Percentiles rank a stretch among this genome's conserved stretches.
Conservation (phyloP, 2,888 invertebrate genomes). For the Sminthurides aquaticus region DNA sequence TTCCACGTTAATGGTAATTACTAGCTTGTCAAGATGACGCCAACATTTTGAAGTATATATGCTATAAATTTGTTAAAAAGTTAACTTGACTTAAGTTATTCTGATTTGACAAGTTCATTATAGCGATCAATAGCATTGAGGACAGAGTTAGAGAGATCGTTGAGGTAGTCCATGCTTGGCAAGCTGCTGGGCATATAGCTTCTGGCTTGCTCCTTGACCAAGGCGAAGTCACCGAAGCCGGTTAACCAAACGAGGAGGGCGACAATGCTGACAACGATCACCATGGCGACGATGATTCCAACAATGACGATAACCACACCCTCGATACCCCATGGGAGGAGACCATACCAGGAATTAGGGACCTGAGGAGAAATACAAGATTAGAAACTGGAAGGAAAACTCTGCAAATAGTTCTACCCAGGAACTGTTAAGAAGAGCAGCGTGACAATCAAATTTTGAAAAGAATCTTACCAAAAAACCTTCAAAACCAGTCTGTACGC, state of each 20-base stretch:
- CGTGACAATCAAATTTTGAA: not conserved
- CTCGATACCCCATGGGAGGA: slow-evolving; percentile 43
- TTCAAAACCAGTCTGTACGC: slow-evolving; percentile 43
- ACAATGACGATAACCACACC: slow-evolving; percentile 42
- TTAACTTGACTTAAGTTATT: slow-evolving; percentile 8
- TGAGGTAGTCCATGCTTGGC: slow-evolving; percentile 32
- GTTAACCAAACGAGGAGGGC: slow-evolving; percentile 41
- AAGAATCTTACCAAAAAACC: slow-evolving; percentile 41
- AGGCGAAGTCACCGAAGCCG: slow-evolving; percentile 40
- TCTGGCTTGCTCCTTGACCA: slow-evolving; percentile 40
- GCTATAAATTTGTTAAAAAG: too few species aligned
- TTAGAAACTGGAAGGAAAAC: not conserved
- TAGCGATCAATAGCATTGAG: slow-evolving; percentile 41
- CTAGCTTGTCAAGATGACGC: too few species aligned
- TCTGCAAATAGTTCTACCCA: not conserved
- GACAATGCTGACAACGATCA: slow-evolving; percentile 38
- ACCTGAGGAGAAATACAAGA: slow-evolving; percentile 27
- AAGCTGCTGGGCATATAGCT: slow-evolving; percentile 29
- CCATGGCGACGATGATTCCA: slow-evolving; percentile 41
- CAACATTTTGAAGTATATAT: too few species aligned
- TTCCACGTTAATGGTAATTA: too few species aligned
- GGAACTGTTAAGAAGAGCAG: not conserved
- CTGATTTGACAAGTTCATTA: slow-evolving; percentile 30
- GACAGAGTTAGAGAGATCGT: slow-evolving; percentile 34
- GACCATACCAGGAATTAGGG: slow-evolving; percentile 43